Evolutionary conservation across 2,113 vertebrate species (phyloP).

Genomic region (Numida meleagris): DNA sequence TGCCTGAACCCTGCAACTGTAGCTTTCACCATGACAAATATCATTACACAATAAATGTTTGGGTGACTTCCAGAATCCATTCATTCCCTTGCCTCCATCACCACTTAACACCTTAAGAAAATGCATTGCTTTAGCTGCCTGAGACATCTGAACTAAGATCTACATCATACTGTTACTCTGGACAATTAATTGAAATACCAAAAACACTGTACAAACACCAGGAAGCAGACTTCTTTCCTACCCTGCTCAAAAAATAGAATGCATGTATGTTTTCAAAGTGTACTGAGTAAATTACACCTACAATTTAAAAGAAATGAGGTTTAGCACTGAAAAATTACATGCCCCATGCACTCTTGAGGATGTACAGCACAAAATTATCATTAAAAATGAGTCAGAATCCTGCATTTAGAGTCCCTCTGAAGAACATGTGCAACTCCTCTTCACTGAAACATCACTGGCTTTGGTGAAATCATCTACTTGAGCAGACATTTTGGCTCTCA

Average conservation of each 20-base stretch:
- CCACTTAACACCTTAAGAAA: conserved; percentile 49
- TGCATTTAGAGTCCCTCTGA: not conserved
- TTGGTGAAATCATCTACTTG: not conserved
- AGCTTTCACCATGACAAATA: conserved; percentile 6
- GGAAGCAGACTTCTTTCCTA: not conserved
- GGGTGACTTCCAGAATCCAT: conserved; percentile 39
- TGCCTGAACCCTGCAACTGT: not conserved
- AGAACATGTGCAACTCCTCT: not conserved
- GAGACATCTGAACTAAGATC: conserved; percentile 10
- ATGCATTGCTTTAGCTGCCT: conserved; percentile 29
- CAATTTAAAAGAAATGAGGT: not conserved
- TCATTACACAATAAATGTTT: not conserved
- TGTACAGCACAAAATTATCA: not conserved
- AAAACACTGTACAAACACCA: conserved; percentile 40
- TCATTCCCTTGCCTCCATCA: conserved; percentile 23
- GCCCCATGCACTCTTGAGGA: not conserved
- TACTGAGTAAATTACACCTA: conserved; percentile 26
- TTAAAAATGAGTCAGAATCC: not conserved
- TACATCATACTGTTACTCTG: conserved; percentile 34
- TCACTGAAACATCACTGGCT: not conserved
- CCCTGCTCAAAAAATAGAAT: not conserved
- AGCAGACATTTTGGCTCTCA: not conserved
- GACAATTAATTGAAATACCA: conserved; percentile 44
- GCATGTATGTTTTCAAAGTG: conserved; percentile 31
- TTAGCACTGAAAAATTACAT: not conserved